Evolutionary conservation across 2,797 vertebrate genomes (phyloP).

Genomic region (Hydrolagus colliei): DNA sequence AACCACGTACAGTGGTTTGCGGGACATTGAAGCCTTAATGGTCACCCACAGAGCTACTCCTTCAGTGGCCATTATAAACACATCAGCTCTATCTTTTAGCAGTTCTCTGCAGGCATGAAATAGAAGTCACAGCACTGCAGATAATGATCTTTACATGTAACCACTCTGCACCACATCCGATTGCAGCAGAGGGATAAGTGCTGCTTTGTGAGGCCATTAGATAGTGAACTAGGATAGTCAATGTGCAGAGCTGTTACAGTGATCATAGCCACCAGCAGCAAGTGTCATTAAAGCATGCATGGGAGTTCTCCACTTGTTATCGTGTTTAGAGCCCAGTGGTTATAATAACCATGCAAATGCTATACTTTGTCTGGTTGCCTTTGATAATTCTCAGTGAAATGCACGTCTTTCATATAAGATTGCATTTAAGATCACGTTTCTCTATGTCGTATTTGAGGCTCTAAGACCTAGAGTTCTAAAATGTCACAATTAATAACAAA

Average conservation of each 20-base stretch:
- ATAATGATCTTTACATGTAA: slow-evolving; percentile 8
- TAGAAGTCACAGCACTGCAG: background rate
- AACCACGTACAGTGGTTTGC: background rate
- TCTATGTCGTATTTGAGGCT: background rate
- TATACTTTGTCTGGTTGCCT: background rate
- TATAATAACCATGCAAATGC: background rate
- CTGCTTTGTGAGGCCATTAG: background rate
- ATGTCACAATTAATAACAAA: background rate
- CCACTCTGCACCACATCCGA: background rate
- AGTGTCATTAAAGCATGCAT: background rate
- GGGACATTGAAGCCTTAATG: background rate
- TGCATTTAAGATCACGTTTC: background rate
- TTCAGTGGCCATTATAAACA: background rate
- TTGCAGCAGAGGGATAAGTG: background rate
- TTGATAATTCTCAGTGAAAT: background rate
- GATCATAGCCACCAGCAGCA: background rate
- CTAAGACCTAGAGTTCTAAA: background rate
- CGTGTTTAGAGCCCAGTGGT: background rate
- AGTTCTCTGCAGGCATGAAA: background rate
- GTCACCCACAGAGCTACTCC: background rate
- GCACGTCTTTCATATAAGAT: background rate
- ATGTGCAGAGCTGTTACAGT: background rate
- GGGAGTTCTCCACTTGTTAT: background rate
- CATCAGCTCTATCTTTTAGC: slow-evolving; percentile 5
- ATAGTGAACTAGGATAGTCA: background rate